These are phyloP conservation scores for Tridacna crocea DNA, from an alignment of 2,888 invertebrate species.

Conservation along the genomic window DNA sequence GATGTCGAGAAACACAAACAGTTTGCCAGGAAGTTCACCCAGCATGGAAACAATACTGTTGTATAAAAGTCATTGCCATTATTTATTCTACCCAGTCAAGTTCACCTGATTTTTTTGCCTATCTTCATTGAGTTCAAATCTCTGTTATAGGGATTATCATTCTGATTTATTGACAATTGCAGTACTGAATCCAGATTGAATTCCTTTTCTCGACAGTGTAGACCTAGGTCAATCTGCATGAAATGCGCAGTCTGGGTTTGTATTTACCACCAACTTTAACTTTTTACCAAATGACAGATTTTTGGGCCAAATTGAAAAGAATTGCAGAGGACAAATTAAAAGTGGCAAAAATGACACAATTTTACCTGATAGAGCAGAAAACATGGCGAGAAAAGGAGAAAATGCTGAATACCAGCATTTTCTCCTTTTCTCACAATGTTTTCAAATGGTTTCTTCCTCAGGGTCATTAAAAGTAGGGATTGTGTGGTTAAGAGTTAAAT, in stretches of 20 bases:
- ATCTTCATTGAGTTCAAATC: background rate
- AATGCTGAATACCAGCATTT: too few relatives aligned
- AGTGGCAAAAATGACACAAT: background rate
- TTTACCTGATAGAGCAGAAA: too few relatives aligned
- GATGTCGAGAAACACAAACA: conserved; percentile 23
- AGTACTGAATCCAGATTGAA: background rate
- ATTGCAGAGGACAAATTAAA: background rate
- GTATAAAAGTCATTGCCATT: background rate
- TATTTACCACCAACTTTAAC: too few relatives aligned
- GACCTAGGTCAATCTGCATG: background rate
- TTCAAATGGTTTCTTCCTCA: too few relatives aligned
- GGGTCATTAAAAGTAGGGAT: too few relatives aligned
- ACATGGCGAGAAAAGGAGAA: too few relatives aligned
- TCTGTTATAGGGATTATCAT: background rate
- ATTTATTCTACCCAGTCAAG: background rate
- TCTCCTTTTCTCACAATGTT: too few relatives aligned
- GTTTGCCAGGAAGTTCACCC: conserved; percentile 17
- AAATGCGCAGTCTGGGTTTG: too few relatives aligned
- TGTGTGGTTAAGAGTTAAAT: too few relatives aligned
- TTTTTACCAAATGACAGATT: background rate
- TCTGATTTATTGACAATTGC: background rate
- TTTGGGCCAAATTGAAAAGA: background rate
- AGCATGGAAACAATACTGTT: conserved; percentile 2
- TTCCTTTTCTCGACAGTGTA: background rate
- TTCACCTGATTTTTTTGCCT: background rate